These are phyloP conservation scores for Megalurothrips usitatus DNA, from an alignment of 2,888 invertebrate genomes.

Conservation along the genomic window DNA sequence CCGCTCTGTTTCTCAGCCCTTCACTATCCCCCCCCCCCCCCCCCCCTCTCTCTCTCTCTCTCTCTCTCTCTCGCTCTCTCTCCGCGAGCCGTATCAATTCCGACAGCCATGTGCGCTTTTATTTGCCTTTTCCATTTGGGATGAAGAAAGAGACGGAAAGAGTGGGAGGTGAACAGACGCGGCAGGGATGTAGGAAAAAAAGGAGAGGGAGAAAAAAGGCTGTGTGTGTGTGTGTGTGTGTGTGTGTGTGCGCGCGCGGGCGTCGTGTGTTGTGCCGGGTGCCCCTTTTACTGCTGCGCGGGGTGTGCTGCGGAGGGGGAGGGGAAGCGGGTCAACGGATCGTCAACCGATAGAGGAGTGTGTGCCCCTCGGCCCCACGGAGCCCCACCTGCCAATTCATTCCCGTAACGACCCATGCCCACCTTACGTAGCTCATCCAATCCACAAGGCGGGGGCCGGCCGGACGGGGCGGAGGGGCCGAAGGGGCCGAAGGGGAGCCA, in stretches of 20 bases:
- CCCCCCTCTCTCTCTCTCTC: background rate
- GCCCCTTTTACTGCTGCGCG: background rate
- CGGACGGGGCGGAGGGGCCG: background rate
- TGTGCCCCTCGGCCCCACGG: background rate
- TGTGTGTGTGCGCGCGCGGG: background rate
- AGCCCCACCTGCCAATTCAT: slow-evolving; percentile 12
- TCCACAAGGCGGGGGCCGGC: background rate
- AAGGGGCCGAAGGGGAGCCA: no score
- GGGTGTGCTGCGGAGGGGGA: background rate
- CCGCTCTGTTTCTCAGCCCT: no score
- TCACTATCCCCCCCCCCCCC: no score
- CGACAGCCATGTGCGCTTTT: slow-evolving; percentile 16
- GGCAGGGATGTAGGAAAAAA: background rate
- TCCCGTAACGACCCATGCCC: slow-evolving; percentile 1
- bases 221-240: background rate
- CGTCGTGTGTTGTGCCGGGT: background rate
- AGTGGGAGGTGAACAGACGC: background rate
- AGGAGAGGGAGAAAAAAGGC: background rate
- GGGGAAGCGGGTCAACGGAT: background rate
- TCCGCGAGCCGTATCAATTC: slow-evolving; percentile 1
- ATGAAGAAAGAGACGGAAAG: background rate
- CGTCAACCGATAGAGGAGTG: slow-evolving; percentile 6
- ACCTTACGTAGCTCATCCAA: background rate
- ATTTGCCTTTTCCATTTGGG: slow-evolving; percentile 22
- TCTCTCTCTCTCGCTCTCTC: background rate